These are phyloP conservation scores for Aporophyla lueneburgensis DNA, from an alignment of 2,888 invertebrate species.

Conservation along the genomic window DNA sequence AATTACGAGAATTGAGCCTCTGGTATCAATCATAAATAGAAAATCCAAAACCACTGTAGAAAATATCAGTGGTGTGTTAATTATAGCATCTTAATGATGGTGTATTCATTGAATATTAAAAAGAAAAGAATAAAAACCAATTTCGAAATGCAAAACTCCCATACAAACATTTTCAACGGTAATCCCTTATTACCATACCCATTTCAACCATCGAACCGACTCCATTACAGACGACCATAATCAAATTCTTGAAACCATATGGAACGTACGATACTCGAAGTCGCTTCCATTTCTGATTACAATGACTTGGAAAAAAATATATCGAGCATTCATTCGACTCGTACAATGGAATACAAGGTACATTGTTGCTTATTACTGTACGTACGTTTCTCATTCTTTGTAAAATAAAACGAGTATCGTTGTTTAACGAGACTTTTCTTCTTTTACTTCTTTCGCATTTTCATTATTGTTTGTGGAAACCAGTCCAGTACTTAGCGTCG, in stretches of 20 bases:
- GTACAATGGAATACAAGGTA: conserved; percentile 21
- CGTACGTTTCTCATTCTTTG: conserved; percentile 19
- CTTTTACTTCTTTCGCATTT: neutral
- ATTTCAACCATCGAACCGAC: conserved; percentile 20
- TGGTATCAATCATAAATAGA: too few species aligned
- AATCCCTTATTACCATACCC: neutral
- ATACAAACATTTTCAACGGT: neutral
- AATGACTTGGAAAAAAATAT: conserved; percentile 64
- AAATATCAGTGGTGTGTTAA: too few species aligned
- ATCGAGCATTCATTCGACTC: conserved; percentile 57
- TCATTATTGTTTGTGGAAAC: conserved; percentile 13
- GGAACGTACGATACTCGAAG: conserved; percentile 56
- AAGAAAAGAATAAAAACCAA: neutral
- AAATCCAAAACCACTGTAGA: too few species aligned
- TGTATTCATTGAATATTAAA: neutral
- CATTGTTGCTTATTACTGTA: conserved; percentile 37
- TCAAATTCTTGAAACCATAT: conserved; percentile 77
- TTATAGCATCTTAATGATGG: too few species aligned
- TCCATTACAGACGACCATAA: conserved; percentile 68
- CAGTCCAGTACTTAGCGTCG: neutral
- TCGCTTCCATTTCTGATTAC: conserved; percentile 70
- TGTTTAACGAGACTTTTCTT: conserved; percentile 21
- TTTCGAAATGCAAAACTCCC: neutral
- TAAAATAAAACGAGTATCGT: conserved; percentile 26
- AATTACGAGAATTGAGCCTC: too few species aligned